Evolutionary conservation across 2,113 vertebrate genomes (phyloP).

Genomic region (Lipophrys pholis): DNA sequence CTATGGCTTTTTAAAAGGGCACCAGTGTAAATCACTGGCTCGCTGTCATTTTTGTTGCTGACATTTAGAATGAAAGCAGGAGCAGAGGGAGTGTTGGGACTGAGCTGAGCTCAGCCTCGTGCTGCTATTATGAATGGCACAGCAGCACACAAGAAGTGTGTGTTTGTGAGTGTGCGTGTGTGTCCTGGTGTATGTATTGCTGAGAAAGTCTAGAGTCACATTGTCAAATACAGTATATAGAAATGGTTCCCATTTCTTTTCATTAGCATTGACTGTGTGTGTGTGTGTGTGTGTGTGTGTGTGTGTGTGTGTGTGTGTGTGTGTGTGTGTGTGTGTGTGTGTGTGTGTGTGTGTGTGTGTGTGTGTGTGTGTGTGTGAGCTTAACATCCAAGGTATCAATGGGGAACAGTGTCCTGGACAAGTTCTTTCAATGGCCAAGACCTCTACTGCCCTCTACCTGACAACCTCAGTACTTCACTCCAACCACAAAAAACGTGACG

Average conservation of each 20-base stretch:
- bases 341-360: not conserved
- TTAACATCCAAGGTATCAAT: constrained; percentile 5
- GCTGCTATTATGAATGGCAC: constrained; percentile 40
- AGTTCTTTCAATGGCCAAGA: not conserved
- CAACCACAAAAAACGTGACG: too few species aligned
- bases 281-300: not conserved
- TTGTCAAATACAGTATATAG: not conserved
- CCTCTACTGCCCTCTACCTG: constrained; percentile 72
- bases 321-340: not conserved
- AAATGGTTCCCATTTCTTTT: constrained; percentile 25
- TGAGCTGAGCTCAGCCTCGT: constrained; percentile 29
- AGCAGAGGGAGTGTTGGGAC: constrained; percentile 9
- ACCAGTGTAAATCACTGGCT: constrained; percentile 65
- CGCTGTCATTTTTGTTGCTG: constrained; percentile 64
- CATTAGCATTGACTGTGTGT: constrained; percentile 25
- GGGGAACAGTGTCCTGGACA: constrained; percentile 7
- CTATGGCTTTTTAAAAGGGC: constrained; percentile 72
- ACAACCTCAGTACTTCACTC: not conserved
- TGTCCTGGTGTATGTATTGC: not conserved
- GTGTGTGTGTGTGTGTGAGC: constrained; percentile 2
- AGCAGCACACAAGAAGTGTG: not conserved
- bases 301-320: too few species aligned
- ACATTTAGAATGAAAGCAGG: constrained; percentile 67
- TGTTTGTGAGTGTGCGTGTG: not conserved
- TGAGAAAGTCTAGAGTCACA: not conserved